Conservation (phyloP, 2,113 vertebrate genomes). For the Tragelaphus scriptus region DNA sequence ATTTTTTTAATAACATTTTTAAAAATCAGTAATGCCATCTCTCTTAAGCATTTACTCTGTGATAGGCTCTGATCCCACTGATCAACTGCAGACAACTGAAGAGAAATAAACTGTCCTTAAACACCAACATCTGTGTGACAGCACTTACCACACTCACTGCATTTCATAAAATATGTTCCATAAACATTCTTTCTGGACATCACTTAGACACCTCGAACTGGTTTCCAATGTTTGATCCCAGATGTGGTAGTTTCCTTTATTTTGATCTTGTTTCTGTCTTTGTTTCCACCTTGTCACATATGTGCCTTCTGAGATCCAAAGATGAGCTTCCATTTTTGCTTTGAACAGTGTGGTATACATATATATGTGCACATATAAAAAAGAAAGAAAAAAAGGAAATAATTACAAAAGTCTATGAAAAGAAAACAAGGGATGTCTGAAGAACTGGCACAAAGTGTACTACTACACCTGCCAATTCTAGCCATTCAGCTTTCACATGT, state of each 20-base stretch:
- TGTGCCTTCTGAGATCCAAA: neutral
- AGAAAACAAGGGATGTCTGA: neutral
- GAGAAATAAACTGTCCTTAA: neutral
- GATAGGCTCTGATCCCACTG: neutral
- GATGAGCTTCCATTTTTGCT: neutral
- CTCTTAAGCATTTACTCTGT: neutral
- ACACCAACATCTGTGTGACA: neutral
- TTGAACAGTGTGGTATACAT: neutral
- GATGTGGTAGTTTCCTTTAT: neutral
- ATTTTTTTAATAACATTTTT: neutral
- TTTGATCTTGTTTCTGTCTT: neutral
- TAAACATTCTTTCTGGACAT: neutral
- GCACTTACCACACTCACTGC: neutral
- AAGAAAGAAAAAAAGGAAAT: neutral
- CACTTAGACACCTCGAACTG: neutral
- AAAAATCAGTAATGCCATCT: neutral
- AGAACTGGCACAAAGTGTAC: neutral
- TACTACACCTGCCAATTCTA: neutral
- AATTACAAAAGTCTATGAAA: neutral
- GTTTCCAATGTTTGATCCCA: neutral
- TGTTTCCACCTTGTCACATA: neutral
- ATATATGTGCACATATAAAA: no score
- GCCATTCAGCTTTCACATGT: neutral
- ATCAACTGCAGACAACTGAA: neutral
- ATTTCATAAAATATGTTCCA: neutral